Base-by-base conservation (phyloP, 1,140 invertebrate species). In the Microplitis mediator region DNA sequence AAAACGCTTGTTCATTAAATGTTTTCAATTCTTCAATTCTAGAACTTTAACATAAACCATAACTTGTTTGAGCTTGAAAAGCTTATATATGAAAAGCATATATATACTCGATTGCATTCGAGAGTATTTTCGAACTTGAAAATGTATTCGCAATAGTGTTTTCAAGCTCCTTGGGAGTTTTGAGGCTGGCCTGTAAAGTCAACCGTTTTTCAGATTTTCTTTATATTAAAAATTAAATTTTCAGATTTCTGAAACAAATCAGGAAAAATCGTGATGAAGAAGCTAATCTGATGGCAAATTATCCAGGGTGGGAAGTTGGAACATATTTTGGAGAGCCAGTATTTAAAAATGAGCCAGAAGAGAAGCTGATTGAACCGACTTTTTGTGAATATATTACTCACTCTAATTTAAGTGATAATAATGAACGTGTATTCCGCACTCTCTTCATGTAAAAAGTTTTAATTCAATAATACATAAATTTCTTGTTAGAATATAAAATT, bases 281-380 rank as follows among this genome's bases (percentile, higher is more conserved):
- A 86, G 89, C 89, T 54, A 90, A 95, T 72, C 86, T 98, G 8
- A 98, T 97, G 96, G 91, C 91, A 71, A 91, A 97, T 85, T 93
- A 95, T 3, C 91, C 92, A 71, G 94, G 93, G 78, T 98, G 96
- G 96, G 91, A 92, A 87, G 92, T 95, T 31, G 96, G 96, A 13
- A 97, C 94, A 4, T 94, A 90, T 79, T 96, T 92, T 77, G 95
- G 95, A 8, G 92, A 95, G 82, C 92, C 92, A 58, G 85, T 97
- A 39, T 97, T 90, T 86, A 79, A 81, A 11, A 89, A 88, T 13
- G 66, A 83, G 23, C 79, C 83, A 4, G 76, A 85, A 34, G 86
- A 90, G 74, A 87, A 88, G 4, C 88, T 94, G 13, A 82, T 92
- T 6, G 86, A 90, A 72, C 91, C 92, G 8, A 85, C 84, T 52